A percentile compares a stretch with the other conserved stretches of the same genome.
phyloP scores from a whole-genome alignment of 2,797 vertebrate species.

The Xenentodon cancila region DNA sequence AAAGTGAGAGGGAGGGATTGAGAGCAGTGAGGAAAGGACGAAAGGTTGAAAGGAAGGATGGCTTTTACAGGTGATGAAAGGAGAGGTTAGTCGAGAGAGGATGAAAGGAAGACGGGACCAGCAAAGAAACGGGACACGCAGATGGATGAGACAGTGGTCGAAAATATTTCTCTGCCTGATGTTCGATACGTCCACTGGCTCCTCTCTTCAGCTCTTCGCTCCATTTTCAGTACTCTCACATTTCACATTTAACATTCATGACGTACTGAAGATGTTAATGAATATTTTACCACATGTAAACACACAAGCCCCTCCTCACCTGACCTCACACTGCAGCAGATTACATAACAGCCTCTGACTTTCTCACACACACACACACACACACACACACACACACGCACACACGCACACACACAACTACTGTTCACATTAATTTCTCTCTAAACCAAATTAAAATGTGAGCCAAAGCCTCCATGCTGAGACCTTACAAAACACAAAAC shows the following conservation, averaged over 20 bases:
- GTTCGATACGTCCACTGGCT: slow-evolving; percentile 11
- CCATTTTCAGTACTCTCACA: slow-evolving; percentile 35
- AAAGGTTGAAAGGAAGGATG: slow-evolving; percentile 13
- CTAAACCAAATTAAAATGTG: slow-evolving; percentile 1
- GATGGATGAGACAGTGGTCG: background rate
- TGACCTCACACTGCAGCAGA: slow-evolving; percentile 57
- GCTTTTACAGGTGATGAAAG: background rate
- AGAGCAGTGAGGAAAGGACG: slow-evolving; percentile 23
- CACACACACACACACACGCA: slow-evolving; percentile 4
- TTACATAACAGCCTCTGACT: slow-evolving; percentile 54
- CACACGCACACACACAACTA: no score
- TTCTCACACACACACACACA: background rate
- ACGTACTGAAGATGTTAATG: slow-evolving; percentile 47
- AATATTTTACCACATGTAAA: slow-evolving; percentile 29
- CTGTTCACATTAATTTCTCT: background rate
- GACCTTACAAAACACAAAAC: no score
- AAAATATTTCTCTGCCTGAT: slow-evolving; percentile 13
- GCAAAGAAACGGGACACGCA: slow-evolving; percentile 4
- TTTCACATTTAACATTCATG: slow-evolving; percentile 67
- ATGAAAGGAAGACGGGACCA: background rate
- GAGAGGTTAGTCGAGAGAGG: background rate
- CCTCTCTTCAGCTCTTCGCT: slow-evolving; percentile 5
- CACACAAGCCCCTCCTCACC: slow-evolving; percentile 38
- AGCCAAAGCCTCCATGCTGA: background rate
- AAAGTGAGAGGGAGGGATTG: slow-evolving; percentile 8